Conservation (phyloP, 1,140 invertebrate genomes). For the Macrotrachela quadricornifera region DNA sequence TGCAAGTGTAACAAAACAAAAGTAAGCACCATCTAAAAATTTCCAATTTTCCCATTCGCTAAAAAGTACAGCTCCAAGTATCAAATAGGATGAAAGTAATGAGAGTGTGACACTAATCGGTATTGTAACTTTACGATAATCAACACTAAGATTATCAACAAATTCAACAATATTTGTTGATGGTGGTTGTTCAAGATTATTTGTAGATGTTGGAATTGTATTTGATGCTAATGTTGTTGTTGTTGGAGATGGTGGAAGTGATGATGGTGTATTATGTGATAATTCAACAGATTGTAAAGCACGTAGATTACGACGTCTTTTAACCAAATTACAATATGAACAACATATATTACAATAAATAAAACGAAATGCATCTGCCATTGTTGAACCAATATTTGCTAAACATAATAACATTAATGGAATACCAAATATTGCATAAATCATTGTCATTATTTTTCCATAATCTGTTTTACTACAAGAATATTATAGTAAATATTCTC, state of each 20-base stretch:
- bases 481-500: too few relatives aligned
- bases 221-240: too few relatives aligned
- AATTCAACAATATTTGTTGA: background rate
- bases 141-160: background rate
- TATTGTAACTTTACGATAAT: constrained; percentile 17
- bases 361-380: constrained; percentile 87
- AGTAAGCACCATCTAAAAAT: constrained; percentile 72
- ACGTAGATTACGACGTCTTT: constrained; percentile 27
- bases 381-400: constrained; percentile 80
- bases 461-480: constrained; percentile 46
- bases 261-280: too few relatives aligned
- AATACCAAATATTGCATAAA: constrained; percentile 86
- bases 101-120: constrained; percentile 23
- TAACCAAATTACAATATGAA: constrained; percentile 35
- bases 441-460: constrained; percentile 78
- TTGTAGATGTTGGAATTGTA: too few relatives aligned
- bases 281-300: too few relatives aligned
- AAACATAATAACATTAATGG: constrained; percentile 69
- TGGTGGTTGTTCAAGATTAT: too few relatives aligned
- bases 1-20: constrained; percentile 62
- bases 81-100: constrained; percentile 27
- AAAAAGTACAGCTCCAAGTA: constrained; percentile 38
- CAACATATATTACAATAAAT: constrained; percentile 69
- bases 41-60: constrained; percentile 29
- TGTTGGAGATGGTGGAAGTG: too few relatives aligned